Percentiles rank a stretch among this genome's conserved stretches.
phyloP scores from a whole-genome alignment of 2,888 invertebrate genomes.

The Crematogaster levior region DNA sequence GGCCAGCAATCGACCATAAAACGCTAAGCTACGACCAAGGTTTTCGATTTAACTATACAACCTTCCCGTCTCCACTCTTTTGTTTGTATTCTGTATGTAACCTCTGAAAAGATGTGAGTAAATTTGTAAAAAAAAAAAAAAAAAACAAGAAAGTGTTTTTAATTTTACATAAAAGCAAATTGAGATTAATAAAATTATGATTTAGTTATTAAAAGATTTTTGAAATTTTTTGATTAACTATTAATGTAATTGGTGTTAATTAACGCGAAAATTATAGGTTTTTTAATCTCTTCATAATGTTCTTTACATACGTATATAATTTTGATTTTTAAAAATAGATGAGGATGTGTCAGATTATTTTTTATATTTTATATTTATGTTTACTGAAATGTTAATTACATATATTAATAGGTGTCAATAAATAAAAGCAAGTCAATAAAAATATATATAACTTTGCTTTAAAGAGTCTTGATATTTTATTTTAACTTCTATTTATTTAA shows the following conservation, averaged over 20 bases:
- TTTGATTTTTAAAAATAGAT: not conserved
- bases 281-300: slow-evolving; percentile 83
- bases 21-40: slow-evolving; percentile 66
- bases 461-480: not conserved
- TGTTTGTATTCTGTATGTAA: not conserved
- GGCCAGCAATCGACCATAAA: slow-evolving; percentile 70
- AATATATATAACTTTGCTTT: not conserved
- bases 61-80: not conserved
- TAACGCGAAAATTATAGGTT: slow-evolving; percentile 85
- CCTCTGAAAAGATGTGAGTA: not conserved
- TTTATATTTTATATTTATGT: not conserved
- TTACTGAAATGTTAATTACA: not conserved
- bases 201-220: not conserved
- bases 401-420: not conserved
- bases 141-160: not conserved
- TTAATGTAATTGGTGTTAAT: slow-evolving; percentile 84
- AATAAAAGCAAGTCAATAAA: not conserved
- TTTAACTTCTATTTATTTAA: slow-evolving; percentile 9
- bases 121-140: not conserved
- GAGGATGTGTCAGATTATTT: not conserved
- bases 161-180: not conserved
- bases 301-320: not conserved
- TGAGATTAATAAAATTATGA: slow-evolving; percentile 1
- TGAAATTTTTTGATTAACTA: slow-evolving; percentile 28
- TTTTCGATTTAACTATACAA: not conserved